These are phyloP conservation scores for Sicus ferrugineus DNA, from an alignment of 2,888 invertebrate genomes.

Conservation along the genomic window DNA sequence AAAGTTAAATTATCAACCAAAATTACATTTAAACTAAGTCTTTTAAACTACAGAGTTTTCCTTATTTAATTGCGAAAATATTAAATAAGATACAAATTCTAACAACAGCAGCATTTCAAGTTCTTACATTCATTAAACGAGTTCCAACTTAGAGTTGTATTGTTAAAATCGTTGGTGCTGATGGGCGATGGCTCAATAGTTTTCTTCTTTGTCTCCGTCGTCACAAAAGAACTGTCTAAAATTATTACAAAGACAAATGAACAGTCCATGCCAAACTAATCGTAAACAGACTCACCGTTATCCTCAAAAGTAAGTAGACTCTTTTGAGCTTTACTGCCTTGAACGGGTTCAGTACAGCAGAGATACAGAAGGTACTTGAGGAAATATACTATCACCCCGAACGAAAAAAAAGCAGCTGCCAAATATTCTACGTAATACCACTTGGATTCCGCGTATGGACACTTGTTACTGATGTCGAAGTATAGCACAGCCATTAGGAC, in stretches of 20 bases:
- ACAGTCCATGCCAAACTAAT: background rate
- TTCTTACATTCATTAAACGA: conserved; percentile 61
- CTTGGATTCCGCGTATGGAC: conserved; percentile 48
- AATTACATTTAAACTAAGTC: background rate
- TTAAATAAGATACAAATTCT: background rate
- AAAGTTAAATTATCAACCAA: background rate
- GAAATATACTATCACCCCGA: conserved; percentile 68
- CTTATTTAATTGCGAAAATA: background rate
- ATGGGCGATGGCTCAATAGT: conserved; percentile 40
- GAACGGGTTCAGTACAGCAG: conserved; percentile 62
- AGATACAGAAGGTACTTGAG: conserved; percentile 65
- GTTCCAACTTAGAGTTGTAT: conserved; percentile 63
- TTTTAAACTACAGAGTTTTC: no score
- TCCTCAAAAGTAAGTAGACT: conserved; percentile 67
- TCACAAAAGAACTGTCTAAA: conserved; percentile 56
- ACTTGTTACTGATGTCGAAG: conserved; percentile 57
- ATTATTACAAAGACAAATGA: background rate
- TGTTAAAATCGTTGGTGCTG: no score
- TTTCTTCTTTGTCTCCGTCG: conserved; percentile 29
- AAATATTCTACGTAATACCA: conserved; percentile 65
- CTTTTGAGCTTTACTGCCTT: conserved; percentile 67
- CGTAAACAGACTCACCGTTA: conserved; percentile 45
- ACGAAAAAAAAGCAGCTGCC: conserved; percentile 62
- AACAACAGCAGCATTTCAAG: background rate
- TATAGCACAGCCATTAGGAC: conserved; percentile 51